phyloP scores from a whole-genome alignment of 53 echinoderm and acorn worm genomes.

The Pentamera pediparva region DNA sequence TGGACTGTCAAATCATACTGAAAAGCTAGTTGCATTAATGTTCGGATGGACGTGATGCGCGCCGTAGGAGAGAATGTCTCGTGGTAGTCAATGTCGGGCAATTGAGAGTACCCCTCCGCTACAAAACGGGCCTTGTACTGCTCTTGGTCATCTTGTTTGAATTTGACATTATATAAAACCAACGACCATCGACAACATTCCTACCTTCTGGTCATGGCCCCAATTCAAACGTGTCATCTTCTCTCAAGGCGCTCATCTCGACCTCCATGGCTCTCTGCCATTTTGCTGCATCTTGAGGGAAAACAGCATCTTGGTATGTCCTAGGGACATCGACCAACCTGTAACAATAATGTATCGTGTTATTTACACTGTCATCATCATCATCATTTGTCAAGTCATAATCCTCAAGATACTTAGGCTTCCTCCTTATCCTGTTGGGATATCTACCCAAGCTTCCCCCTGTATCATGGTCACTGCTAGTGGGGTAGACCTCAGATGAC shows the following conservation, averaged over 20 bases:
- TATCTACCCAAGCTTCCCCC: not conserved
- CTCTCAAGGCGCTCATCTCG: not conserved
- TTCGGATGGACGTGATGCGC: slow-evolving; percentile 17
- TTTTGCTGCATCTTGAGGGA: not conserved
- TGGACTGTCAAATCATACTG: slow-evolving; percentile 20
- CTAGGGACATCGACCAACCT: slow-evolving; percentile 16
- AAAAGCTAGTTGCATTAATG: slow-evolving; percentile 34
- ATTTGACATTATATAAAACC: slow-evolving; percentile 14
- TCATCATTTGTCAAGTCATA: slow-evolving; percentile 12
- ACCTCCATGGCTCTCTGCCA: slow-evolving; percentile 28
- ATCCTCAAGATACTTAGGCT: slow-evolving; percentile 26
- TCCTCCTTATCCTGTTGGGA: slow-evolving; percentile 16
- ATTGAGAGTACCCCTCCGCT: slow-evolving; percentile 20
- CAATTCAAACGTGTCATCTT: slow-evolving; percentile 30
- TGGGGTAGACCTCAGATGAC: not conserved
- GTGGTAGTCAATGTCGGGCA: slow-evolving; percentile 32
- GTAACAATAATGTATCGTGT: slow-evolving; percentile 28
- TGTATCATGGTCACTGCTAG: not conserved
- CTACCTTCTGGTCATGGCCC: slow-evolving; percentile 24
- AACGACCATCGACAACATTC: slow-evolving; percentile 12
- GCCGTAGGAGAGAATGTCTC: slow-evolving; percentile 31
- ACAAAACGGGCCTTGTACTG: slow-evolving; percentile 32
- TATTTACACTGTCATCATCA: slow-evolving; percentile 4
- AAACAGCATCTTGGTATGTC: slow-evolving; percentile 34
- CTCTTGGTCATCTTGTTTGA: not conserved